These are phyloP conservation scores for Machimus rusticus DNA, from an alignment of 2,888 invertebrate species.

Conservation along the genomic window DNA sequence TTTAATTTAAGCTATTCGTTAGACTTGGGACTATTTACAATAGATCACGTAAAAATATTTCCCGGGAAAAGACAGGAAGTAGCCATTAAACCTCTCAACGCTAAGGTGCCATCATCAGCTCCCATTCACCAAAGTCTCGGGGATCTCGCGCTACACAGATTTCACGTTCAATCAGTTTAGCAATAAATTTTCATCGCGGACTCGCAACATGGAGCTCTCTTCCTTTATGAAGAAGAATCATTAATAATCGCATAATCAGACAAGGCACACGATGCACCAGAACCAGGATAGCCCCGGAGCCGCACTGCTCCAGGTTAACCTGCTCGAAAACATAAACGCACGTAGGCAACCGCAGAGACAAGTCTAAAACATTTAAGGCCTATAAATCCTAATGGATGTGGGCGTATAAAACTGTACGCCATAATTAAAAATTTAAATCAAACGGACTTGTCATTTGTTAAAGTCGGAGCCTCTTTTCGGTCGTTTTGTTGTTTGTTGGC, in stretches of 20 bases:
- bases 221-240: slow-evolving; percentile 47
- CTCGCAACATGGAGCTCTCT: slow-evolving; percentile 49
- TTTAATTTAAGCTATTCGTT: background rate
- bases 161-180: slow-evolving; percentile 52
- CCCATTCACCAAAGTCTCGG: slow-evolving; percentile 12
- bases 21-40: background rate
- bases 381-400: slow-evolving; percentile 53
- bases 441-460: slow-evolving; percentile 54
- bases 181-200: slow-evolving; percentile 52
- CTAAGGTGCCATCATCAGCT: slow-evolving; percentile 24
- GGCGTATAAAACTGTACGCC: slow-evolving; percentile 53
- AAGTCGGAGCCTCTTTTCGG: slow-evolving; percentile 42
- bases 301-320: slow-evolving; percentile 2
- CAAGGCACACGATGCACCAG: slow-evolving; percentile 51
- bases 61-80: background rate
- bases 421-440: slow-evolving; percentile 54
- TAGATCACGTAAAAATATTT: background rate
- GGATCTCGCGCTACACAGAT: slow-evolving; percentile 44
- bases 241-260: slow-evolving; percentile 54
- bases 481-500: background rate
- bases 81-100: slow-evolving; percentile 19
- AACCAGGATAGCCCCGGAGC: slow-evolving; percentile 44
- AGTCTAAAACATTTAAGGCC: slow-evolving; percentile 49
- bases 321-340: slow-evolving; percentile 40
- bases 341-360: slow-evolving; percentile 47